A percentile compares a stretch with the other conserved stretches of the same genome.
Conservation (phyloP, 1,140 invertebrate genomes). For the Teleopsis dalmanni region DNA sequence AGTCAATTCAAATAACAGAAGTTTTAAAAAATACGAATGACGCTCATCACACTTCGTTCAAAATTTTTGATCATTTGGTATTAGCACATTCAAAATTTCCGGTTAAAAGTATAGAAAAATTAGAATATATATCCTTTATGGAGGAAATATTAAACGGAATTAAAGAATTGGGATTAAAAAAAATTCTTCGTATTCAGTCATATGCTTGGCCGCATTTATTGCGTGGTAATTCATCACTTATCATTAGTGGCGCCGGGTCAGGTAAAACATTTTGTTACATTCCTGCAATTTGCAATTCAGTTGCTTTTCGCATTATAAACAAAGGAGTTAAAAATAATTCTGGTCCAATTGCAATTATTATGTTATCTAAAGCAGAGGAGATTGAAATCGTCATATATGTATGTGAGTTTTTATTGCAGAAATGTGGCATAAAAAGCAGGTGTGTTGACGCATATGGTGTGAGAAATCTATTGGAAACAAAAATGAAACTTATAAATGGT, state of each 20-base stretch:
- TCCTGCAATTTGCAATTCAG: constrained; percentile 20
- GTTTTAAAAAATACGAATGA: too few species aligned
- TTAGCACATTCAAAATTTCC: constrained; percentile 12
- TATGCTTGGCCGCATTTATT: constrained; percentile 26
- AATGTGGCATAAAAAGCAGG: background rate
- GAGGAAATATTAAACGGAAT: constrained; percentile 13
- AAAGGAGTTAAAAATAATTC: background rate
- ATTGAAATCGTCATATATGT: constrained; percentile 11
- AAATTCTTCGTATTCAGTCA: constrained; percentile 17
- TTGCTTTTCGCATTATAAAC: background rate
- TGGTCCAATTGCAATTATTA: constrained; percentile 24
- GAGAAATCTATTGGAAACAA: constrained; percentile 14
- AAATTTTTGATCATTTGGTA: constrained; percentile 16
- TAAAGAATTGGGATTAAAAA: constrained; percentile 9
- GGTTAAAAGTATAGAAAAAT: background rate
- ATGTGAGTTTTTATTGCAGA: constrained; percentile 8
- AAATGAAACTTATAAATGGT: constrained; percentile 14
- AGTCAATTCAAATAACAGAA: too few species aligned
- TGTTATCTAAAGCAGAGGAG: constrained; percentile 12
- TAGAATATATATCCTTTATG: constrained; percentile 2
- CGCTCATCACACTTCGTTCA: too few species aligned
- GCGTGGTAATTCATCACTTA: constrained; percentile 17
- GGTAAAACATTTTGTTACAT: constrained; percentile 34
- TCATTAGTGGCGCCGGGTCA: constrained; percentile 14
- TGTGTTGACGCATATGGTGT: constrained; percentile 8